A percentile compares a stretch with the other conserved stretches of the same genome.
These are phyloP conservation scores for Ariolimax columbianus DNA, from an alignment of 2,888 invertebrate species.

Conservation along the genomic window DNA sequence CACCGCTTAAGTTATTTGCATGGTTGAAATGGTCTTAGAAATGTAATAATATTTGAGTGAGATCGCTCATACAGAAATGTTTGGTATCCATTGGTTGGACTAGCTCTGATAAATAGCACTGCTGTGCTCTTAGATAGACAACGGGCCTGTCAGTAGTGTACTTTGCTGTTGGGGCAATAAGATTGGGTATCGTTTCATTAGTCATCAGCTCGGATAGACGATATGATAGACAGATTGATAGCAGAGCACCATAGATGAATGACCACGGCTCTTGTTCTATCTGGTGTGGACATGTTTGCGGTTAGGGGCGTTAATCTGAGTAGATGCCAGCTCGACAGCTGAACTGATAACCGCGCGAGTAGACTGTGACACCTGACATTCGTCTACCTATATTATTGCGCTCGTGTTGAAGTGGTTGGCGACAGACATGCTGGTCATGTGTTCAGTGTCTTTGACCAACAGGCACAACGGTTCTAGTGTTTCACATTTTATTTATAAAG, in stretches of 20 bases:
- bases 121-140: too few relatives aligned
- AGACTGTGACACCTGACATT: neutral
- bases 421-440: neutral
- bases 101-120: too few relatives aligned
- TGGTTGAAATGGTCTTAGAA: too few relatives aligned
- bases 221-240: neutral
- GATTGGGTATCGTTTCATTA: neutral
- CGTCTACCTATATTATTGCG: too few relatives aligned
- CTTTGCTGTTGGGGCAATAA: neutral
- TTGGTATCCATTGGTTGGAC: too few relatives aligned
- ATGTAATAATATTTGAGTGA: too few relatives aligned
- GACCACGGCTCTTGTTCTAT: neutral
- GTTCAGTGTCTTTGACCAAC: neutral
- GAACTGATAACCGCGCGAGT: neutral
- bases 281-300: neutral
- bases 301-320: neutral
- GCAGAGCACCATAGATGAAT: neutral
- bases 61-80: too few relatives aligned
- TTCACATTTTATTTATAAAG: too few relatives aligned
- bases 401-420: neutral
- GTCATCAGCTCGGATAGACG: neutral
- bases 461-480: too few relatives aligned
- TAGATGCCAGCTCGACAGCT: too few relatives aligned
- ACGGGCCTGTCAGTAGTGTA: too few relatives aligned
- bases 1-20: too few relatives aligned